A percentile compares a stretch with the other conserved stretches of the same genome.
Conservation (phyloP, 2,113 vertebrate species). For the Cariama cristata region DNA sequence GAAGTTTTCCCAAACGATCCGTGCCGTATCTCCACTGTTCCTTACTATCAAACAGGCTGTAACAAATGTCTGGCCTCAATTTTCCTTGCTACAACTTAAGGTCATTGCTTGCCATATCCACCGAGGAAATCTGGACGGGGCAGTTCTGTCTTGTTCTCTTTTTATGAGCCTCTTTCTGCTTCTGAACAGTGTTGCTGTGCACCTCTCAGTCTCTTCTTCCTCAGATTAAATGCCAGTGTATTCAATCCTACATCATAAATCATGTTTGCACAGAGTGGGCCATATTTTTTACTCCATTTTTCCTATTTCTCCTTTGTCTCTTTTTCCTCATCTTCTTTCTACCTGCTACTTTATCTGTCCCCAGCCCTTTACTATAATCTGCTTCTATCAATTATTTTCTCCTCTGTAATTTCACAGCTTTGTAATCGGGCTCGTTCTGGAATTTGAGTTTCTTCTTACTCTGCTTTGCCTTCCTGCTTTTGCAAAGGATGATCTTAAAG, state of each 20-base stretch:
- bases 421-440: background rate
- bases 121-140: background rate
- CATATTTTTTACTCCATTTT: background rate
- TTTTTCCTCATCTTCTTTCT: background rate
- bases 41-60: background rate
- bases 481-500: background rate
- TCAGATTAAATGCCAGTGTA: background rate
- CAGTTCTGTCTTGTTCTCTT: background rate
- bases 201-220: background rate
- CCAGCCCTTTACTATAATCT: background rate
- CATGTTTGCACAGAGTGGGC: background rate
- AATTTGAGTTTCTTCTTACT: background rate
- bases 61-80: background rate
- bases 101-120: background rate
- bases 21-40: background rate
- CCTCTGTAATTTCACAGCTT: background rate
- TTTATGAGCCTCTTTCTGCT: background rate
- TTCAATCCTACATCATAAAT: background rate
- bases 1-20: background rate
- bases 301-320: background rate
- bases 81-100: background rate
- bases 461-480: background rate
- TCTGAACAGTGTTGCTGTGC: background rate
- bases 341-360: background rate
- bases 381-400: background rate